Conservation (phyloP, 2,888 invertebrate species). For the Hartigia nigra region DNA sequence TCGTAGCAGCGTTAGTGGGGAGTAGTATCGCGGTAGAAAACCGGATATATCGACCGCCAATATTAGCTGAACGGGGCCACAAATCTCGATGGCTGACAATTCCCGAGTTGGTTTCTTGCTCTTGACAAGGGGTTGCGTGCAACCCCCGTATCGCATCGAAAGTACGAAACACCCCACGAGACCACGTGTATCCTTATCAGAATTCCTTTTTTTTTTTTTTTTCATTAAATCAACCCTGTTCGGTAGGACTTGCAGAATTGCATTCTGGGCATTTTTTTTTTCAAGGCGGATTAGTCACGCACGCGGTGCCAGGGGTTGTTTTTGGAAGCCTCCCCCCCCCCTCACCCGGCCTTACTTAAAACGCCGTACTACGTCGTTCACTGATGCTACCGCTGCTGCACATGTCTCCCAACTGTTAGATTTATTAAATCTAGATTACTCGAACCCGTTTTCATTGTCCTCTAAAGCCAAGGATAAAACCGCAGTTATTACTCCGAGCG, state of each 20-base stretch:
- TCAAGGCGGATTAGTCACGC: slow-evolving; percentile 58
- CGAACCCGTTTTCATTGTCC: slow-evolving; percentile 61
- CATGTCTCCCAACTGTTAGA: slow-evolving; percentile 63
- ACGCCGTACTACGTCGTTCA: background rate
- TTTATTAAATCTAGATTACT: slow-evolving; percentile 67
- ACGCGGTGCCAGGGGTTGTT: slow-evolving; percentile 50
- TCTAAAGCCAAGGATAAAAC: slow-evolving; percentile 61
- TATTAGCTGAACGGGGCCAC: slow-evolving; percentile 39
- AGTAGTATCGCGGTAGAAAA: slow-evolving; percentile 22
- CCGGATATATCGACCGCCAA: slow-evolving; percentile 37
- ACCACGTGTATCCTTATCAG: background rate
- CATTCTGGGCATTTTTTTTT: background rate
- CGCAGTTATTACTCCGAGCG: slow-evolving; percentile 50
- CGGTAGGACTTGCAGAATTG: background rate
- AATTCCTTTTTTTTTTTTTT: background rate
- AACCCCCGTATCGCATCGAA: background rate
- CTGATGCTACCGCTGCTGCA: slow-evolving; percentile 1
- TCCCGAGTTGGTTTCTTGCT: background rate
- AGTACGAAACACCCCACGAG: background rate
- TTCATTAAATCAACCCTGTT: background rate
- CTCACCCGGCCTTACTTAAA: background rate
- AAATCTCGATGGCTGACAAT: slow-evolving; percentile 27
- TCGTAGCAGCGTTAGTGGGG: background rate
- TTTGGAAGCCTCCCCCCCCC: slow-evolving; percentile 27
- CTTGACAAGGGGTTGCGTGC: background rate